Conservation (phyloP, 2,888 invertebrate species). For the Spicauda simplicius region DNA sequence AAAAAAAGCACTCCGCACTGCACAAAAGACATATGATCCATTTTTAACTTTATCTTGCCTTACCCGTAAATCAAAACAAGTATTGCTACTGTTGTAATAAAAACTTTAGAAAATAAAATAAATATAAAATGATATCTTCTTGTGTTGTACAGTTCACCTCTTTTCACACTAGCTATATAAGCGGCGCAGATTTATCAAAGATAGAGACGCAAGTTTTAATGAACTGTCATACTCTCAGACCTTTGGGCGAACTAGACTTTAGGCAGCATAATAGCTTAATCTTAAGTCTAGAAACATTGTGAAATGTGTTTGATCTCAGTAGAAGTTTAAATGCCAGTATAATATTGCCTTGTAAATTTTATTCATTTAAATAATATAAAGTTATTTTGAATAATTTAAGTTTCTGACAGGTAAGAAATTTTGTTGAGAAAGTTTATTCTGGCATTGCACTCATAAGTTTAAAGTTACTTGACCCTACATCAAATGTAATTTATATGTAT, state of each 20-base stretch:
- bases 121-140: not conserved
- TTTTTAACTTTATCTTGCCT: no score
- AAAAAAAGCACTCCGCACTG: no score
- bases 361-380: not conserved
- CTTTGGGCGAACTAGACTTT: slow-evolving; percentile 20
- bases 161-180: not conserved
- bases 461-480: no score
- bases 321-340: not conserved
- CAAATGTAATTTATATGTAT: no score
- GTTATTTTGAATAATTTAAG: not conserved
- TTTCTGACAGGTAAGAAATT: not conserved
- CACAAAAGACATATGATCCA: no score
- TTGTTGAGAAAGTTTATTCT: not conserved
- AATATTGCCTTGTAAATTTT: not conserved
- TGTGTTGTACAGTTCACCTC: not conserved
- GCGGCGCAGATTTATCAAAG: slow-evolving; percentile 23
- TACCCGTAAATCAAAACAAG: no score
- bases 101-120: no score
- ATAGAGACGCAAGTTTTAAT: slow-evolving; percentile 30
- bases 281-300: slow-evolving; percentile 24
- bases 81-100: no score
- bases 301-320: slow-evolving; percentile 3
- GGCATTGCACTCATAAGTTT: no score
- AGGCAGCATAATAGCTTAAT: slow-evolving; percentile 27
- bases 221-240: slow-evolving; percentile 25